These are phyloP conservation scores for Epinephelus coioides DNA, from an alignment of 2,797 vertebrate species.

Conservation along the genomic window DNA sequence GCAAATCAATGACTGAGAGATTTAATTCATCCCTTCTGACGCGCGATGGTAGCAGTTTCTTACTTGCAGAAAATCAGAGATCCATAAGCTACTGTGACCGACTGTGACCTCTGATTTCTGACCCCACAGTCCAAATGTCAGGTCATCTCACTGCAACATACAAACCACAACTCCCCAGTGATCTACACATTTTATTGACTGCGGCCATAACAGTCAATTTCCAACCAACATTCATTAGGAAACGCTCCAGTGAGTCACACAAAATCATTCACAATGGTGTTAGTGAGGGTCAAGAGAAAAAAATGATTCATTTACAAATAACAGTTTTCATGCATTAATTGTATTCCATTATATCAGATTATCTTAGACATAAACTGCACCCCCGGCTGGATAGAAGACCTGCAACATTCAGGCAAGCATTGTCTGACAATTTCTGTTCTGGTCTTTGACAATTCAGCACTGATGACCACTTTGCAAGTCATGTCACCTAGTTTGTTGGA, in stretches of 20 bases:
- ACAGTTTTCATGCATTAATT: not conserved
- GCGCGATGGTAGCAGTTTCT: not conserved
- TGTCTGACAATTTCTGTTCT: too few species aligned
- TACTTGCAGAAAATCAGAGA: constrained; percentile 20
- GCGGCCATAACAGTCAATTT: constrained; percentile 31
- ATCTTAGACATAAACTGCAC: not conserved
- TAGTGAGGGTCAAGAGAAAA: not conserved
- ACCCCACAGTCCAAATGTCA: constrained; percentile 16
- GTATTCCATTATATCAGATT: not conserved
- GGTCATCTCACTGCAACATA: not conserved
- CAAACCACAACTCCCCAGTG: not conserved
- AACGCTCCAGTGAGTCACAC: not conserved
- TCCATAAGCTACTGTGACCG: not conserved
- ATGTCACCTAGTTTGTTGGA: not conserved
- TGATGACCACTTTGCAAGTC: not conserved
- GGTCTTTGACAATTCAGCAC: constrained; percentile 2
- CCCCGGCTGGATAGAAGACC: not conserved
- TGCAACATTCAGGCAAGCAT: too few species aligned
- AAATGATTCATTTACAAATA: not conserved
- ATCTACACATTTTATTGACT: constrained; percentile 34
- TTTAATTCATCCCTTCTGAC: constrained; percentile 23
- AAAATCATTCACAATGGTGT: constrained; percentile 7
- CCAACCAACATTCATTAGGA: constrained; percentile 10
- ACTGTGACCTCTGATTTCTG: constrained; percentile 28
- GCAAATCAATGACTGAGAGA: constrained; percentile 26